Base-by-base conservation (phyloP, 2,113 vertebrate species). In the Desmodus rotundus region DNA sequence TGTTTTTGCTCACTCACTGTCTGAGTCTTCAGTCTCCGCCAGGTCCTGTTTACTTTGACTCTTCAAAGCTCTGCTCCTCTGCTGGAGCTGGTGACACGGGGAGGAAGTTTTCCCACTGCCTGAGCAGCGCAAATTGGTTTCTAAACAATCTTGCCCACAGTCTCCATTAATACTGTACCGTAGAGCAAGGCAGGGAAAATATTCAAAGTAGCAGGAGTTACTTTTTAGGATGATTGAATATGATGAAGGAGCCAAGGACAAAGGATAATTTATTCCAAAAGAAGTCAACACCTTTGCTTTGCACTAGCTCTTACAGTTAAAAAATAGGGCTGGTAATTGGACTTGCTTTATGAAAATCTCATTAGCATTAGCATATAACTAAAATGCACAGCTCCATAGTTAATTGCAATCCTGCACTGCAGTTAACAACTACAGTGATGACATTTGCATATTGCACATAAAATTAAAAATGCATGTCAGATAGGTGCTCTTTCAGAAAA, bases 401-500 rank as follows among this genome's bases (percentile, higher is more conserved):
- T 97, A 97, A 97, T 94, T 96, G 95, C 92, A 98, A 19, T 97
- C 96, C 97, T 97, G 95, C 77, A 96, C 95, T 85, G 33, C 20
- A 16, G 96, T 96, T 97, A 97, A 98, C 91, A 97, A 97, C 96
- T 95, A 97, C 96, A 97, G 96, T 97, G 97, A 95, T 96, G 96
- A 96, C 84, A 93, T 95, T 96, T 91, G 84, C 74, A 86, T 94
- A 84, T 56, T 96, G 81, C 77, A 90, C 91, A 96, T 96, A 91
- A 95, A 97, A 97, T 77, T 97, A 84, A 95, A 97, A 97, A 89
- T 86, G 91, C 91, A 82, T 97, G 89, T 95, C 84, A 97, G 93
- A 47, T 82, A 97, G 97, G 80, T 94, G 93, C 94, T 97, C 96
- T 97, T 97, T 97, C 93, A 93, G 82, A 85, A 56, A 96, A 70